Base-by-base conservation (phyloP, 2,888 invertebrate species). In the Diadromus collaris region DNA sequence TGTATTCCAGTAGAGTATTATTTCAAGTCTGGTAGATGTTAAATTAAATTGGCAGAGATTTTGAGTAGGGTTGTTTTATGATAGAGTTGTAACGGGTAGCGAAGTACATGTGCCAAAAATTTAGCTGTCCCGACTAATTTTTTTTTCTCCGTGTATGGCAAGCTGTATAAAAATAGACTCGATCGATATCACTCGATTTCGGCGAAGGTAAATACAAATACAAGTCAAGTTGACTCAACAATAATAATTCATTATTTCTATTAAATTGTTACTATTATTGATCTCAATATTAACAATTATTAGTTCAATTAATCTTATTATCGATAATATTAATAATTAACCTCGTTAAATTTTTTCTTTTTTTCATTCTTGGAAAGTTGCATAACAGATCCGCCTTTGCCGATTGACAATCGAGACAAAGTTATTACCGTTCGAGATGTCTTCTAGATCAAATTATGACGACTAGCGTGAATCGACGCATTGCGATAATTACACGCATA, bases 401-500 rank as follows among this genome's bases (percentile, higher is more conserved):
- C 65, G 65, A 34, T 67, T 51, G 38, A 34, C 34, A 65, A 54
- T 67, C 24, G 48, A 5, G 65, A 34, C 19, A 46, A 6, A 19
- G 4, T 19, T 65, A 32, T 51, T 65, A 13, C 29, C 7, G 32
- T 6, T 13, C 32, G 46, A 34, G 16, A n/a, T 65, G 34, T 48
- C 48, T 48, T 34, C 32, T 6, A 38, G 51, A 16, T 7, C 24
- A 24, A 21, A 51, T 51, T 48, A 24, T 67, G 67, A 54, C 51
- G 51, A 67, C 16, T 38, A 9, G 38, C 51, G 67, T 54, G 24
- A 24, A 67, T 48, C 48, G 65, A 32, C 46, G 34, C 29, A 56
- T 44, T n/a, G 29, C 29, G 27, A 70, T 74, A 74, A 78, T 75
- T 75, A 60, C 29, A 19, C 61, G 27, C 46, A 38, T 64, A 46